Conservation (phyloP, 2,888 invertebrate species). For the Emesis russula region DNA sequence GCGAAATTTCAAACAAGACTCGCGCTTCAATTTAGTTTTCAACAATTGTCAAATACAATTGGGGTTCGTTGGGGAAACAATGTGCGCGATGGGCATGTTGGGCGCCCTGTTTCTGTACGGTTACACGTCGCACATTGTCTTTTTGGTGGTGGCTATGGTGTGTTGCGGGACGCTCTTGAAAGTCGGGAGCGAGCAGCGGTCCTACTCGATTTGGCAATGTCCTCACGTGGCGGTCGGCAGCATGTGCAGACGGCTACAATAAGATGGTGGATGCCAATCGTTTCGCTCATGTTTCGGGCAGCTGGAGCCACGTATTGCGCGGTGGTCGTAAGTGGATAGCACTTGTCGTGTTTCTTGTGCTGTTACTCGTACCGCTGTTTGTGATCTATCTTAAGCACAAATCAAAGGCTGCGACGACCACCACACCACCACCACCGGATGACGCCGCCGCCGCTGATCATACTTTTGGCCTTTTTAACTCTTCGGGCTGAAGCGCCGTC, state of each 20-base stretch:
- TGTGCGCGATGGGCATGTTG: slow-evolving; percentile 2
- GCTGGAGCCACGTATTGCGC: slow-evolving; percentile 1
- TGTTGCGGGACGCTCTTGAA: slow-evolving; percentile 2
- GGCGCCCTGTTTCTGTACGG: slow-evolving; percentile 12
- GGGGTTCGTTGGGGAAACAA: slow-evolving; percentile 2
- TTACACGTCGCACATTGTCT: not conserved
- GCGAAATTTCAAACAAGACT: slow-evolving; percentile 7
- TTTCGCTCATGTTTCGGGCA: not conserved
- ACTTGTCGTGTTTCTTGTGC: not conserved
- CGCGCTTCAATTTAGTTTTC: slow-evolving; percentile 12
- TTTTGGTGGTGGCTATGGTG: slow-evolving; percentile 13
- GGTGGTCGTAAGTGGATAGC: not conserved
- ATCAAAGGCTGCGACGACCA: slow-evolving; percentile 6
- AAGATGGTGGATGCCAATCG: slow-evolving; percentile 16
- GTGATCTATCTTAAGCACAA: not conserved
- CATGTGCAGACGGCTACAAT: slow-evolving; percentile 20
- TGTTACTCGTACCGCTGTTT: not conserved
- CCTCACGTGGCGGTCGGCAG: not conserved
- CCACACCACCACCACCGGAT: not conserved
- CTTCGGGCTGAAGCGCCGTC: slow-evolving; percentile 1
- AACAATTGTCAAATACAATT: slow-evolving; percentile 20
- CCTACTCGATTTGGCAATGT: slow-evolving; percentile 16
- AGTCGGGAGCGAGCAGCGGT: slow-evolving; percentile 10
- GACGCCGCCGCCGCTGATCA: slow-evolving; percentile 1
- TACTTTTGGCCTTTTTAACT: slow-evolving; percentile 21